phyloP scores from a whole-genome alignment of 2,113 vertebrate genomes.

The Sisor rabdophorus region DNA sequence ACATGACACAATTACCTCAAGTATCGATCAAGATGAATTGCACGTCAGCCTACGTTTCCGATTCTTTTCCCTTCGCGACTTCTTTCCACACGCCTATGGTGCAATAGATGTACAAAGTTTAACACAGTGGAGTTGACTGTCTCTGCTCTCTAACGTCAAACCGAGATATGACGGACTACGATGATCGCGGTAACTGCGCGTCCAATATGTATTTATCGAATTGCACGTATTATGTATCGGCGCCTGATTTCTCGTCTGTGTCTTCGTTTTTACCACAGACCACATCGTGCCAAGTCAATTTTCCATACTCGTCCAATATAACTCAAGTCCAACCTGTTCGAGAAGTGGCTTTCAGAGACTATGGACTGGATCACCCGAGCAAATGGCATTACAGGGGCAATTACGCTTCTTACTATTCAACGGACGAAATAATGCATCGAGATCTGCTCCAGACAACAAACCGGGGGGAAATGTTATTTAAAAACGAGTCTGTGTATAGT shows the following conservation, averaged over 20 bases:
- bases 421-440: slow-evolving; percentile 85
- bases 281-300: slow-evolving; percentile 94
- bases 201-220: slow-evolving; percentile 96
- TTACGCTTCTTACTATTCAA: slow-evolving; percentile 90
- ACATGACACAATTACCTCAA: slow-evolving; percentile 99
- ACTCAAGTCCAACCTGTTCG: slow-evolving; percentile 94
- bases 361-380: slow-evolving; percentile 91
- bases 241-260: slow-evolving; percentile 92
- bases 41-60: slow-evolving; percentile 97
- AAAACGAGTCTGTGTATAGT: slow-evolving; percentile 82
- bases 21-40: slow-evolving; percentile 99
- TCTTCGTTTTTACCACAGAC: slow-evolving; percentile 92
- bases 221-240: slow-evolving; percentile 94
- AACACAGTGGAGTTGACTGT: slow-evolving; percentile 81
- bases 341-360: slow-evolving; percentile 95
- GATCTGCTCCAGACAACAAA: slow-evolving; percentile 76
- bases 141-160: slow-evolving; percentile 72
- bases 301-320: slow-evolving; percentile 93
- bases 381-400: slow-evolving; percentile 92
- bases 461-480: slow-evolving; percentile 89
- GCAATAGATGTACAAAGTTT: slow-evolving; percentile 97
- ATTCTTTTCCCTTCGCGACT: slow-evolving; percentile 86
- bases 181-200: slow-evolving; percentile 88
- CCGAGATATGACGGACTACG: slow-evolving; percentile 97
- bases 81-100: slow-evolving; percentile 85